Conservation (phyloP, 2,113 vertebrate species). For the Furnarius figulus region DNA sequence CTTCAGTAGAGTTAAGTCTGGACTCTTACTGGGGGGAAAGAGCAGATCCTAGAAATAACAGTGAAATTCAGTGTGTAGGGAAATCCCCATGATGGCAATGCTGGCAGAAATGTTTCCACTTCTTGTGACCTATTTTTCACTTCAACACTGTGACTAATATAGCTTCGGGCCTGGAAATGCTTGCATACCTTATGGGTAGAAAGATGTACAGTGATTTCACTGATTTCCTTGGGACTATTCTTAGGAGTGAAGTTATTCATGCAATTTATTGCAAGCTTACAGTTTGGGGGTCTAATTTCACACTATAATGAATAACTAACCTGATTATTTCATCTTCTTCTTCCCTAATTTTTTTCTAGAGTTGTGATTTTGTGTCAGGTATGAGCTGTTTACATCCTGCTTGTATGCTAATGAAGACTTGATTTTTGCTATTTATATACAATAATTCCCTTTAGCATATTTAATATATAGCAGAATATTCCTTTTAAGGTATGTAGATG, state of each 20-base stretch:
- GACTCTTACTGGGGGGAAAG: neutral
- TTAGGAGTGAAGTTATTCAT: neutral
- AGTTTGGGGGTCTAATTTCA: neutral
- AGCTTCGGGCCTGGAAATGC: neutral
- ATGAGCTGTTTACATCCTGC: neutral
- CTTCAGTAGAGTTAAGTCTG: neutral
- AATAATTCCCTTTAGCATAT: neutral
- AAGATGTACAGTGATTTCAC: neutral
- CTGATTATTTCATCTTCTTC: neutral
- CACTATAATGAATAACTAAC: neutral
- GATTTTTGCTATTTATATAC: neutral
- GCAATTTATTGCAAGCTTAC: neutral
- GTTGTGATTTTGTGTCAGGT: neutral
- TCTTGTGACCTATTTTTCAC: neutral
- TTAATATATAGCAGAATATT: neutral
- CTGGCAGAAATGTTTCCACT: neutral
- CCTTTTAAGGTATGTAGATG: neutral
- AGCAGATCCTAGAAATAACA: neutral
- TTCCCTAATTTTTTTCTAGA: neutral
- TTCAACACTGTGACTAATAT: neutral
- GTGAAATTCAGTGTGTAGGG: too few relatives aligned
- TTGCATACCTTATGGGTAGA: neutral
- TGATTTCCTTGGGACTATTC: neutral
- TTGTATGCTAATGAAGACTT: neutral
- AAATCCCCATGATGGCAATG: neutral